Evolutionary conservation across 2,888 invertebrate species (phyloP).

Genomic region (Thera obeliscata): DNA sequence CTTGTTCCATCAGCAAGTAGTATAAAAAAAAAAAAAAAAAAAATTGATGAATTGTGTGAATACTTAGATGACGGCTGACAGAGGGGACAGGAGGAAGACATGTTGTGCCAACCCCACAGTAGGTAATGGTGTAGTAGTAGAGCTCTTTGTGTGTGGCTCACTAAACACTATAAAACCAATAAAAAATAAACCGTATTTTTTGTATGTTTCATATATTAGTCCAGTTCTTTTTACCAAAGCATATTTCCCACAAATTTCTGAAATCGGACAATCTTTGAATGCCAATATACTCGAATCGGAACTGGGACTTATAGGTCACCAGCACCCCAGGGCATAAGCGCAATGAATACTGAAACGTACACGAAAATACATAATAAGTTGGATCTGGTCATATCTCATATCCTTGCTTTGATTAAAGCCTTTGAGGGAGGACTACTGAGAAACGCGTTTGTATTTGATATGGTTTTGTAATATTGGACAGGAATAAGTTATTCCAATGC

Average conservation of each 20-base stretch:
- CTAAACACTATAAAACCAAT: no score
- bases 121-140: no score
- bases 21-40: no score
- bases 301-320: conserved; percentile 12
- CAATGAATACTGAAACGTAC: conserved; percentile 26
- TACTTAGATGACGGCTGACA: no score
- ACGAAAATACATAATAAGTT: conserved; percentile 23
- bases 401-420: conserved; percentile 21
- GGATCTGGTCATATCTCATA: conserved; percentile 8
- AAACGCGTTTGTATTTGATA: not conserved
- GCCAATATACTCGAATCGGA: conserved; percentile 9
- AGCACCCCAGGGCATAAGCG: conserved; percentile 22
- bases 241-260: not conserved
- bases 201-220: not conserved
- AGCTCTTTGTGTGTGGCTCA: no score
- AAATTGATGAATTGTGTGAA: no score
- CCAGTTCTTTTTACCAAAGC: not conserved
- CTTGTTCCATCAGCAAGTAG: no score
- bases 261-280: not conserved
- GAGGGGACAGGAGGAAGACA: no score
- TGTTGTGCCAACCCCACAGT: no score
- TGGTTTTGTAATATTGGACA: no score
- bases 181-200: no score
- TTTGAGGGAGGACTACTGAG: conserved; percentile 5
- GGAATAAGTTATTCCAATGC: no score